Evolutionary conservation across 64 coral and sea anemone species (phyloP), one percentile per base, ranked within the genome.

Genomic region (Dendronephthya gigantea): DNA sequence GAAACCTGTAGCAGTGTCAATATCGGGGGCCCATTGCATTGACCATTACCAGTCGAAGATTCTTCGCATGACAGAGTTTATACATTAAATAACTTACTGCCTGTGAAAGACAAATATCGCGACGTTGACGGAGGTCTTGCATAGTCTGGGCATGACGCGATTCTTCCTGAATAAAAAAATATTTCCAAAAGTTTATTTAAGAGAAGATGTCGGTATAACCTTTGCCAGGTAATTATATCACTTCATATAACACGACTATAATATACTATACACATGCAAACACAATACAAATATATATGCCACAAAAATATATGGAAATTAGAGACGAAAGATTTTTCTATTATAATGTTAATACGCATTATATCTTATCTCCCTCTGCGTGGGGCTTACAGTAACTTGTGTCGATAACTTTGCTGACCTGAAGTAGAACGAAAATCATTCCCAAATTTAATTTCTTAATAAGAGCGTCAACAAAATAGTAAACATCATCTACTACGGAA

Each of bases 61-160:
- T 62, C 41, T 45, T 45, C 41, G 41, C 11, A 45, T 45, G 11
- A 6, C 41, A 32, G 39, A 38, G 6, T n/a, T n/a, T n/a, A n/a
- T 10, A 50, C n/a, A 35, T 25, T 30, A 39, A 7, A 87, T 15
- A 35, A 89, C 95, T 98, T 93, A 98, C 95, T 43, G 95, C 95
- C 37, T 98, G 95, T 30, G 95, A 79, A 82, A 98, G 93, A 48
- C 91, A 92, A 28, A 98, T 89, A 83, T 98, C 95, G 34, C 93
- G 95, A 33, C 95, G 47, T 50, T 84, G 91, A 37, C 91, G 90
- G 38, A 98, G 37, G 36, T 37, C 72, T 79, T 79, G 72, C 72
- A 79, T 79, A 29, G 30, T 39, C 36, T 79, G 72, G 2, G 72
- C 72, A 39, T 79, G 72, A 39, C 36, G 31, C 13, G 72, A 79